phyloP scores from a whole-genome alignment of 2,888 invertebrate genomes.

The Aethes cnicana region DNA sequence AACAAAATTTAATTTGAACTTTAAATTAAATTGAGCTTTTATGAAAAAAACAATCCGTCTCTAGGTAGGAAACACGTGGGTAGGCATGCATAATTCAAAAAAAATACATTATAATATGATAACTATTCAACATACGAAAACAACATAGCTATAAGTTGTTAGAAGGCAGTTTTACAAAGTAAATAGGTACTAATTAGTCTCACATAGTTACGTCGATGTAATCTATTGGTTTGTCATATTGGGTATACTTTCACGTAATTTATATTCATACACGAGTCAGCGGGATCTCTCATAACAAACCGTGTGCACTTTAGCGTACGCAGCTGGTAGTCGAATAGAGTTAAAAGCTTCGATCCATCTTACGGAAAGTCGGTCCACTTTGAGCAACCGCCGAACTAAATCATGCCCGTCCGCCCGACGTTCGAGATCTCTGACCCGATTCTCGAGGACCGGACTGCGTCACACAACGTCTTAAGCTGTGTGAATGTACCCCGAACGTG shows the following conservation, averaged over 20 bases:
- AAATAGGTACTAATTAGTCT: too few relatives aligned
- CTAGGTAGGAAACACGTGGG: too few relatives aligned
- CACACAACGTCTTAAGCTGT: slow-evolving; percentile 45
- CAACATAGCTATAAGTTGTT: too few relatives aligned
- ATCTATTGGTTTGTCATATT: too few relatives aligned
- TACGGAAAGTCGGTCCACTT: slow-evolving; percentile 68
- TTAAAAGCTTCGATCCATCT: slow-evolving; percentile 78
- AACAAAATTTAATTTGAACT: too few relatives aligned
- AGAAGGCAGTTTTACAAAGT: too few relatives aligned
- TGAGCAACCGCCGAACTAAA: slow-evolving; percentile 68
- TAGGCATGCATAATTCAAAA: too few relatives aligned
- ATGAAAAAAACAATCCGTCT: too few relatives aligned
- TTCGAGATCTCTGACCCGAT: slow-evolving; percentile 64
- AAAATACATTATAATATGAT: too few relatives aligned
- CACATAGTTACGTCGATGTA: too few relatives aligned
- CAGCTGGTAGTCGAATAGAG: slow-evolving; percentile 66
- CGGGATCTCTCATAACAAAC: slow-evolving; percentile 56
- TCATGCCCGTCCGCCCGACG: slow-evolving; percentile 57
- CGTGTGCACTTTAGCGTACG: slow-evolving; percentile 52
- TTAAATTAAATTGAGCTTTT: too few relatives aligned
- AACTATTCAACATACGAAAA: too few relatives aligned
- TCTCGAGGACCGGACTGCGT: slow-evolving; percentile 53
- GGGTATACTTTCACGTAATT: slow-evolving; percentile 65
- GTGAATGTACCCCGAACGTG: slow-evolving; percentile 8
- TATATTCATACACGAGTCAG: slow-evolving; percentile 49